Base-by-base conservation (phyloP, 2,113 vertebrate species). In the Dipodomys merriami region DNA sequence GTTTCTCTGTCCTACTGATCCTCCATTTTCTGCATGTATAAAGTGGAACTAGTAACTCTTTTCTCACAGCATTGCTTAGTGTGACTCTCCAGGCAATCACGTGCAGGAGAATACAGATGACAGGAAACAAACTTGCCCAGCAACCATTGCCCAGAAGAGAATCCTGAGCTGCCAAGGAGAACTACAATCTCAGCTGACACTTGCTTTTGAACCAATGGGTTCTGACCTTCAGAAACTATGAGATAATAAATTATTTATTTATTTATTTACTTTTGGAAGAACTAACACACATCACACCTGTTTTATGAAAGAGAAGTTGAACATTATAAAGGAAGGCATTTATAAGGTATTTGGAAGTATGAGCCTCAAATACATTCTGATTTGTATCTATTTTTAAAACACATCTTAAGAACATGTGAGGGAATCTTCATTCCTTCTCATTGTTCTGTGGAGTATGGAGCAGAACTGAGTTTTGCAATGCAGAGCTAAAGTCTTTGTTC, bases 381-480 rank as follows among this genome's bases (percentile, higher is more conserved):
- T 84, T 94, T 77, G 13, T 18, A 33, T 79, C 20, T 1, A 79
- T 67, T 44, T 95, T 81, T 68, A 84, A 74, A 22, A 73, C 7
- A 85, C 23, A 71, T 67, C 10, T 49, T 92, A 74, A 72, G 46
- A 84, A 8, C 19, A 65, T 82, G 62, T 82, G 87, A 95, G 33
- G 16, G 49, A 94, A 73, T 65, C 44, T 13, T 95, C 60, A 83
- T 74, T 68, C 39, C 86, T 88, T 25, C 35, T 68, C 49, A 62
- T 29, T 30, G 80, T 91, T 86, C 67, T 81, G 62, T 67, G 82
- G 86, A 88, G 65, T 94, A 69, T 0, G 35, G 4, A 62, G 30
- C 15, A 91, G 73, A 84, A 53, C 13, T 27, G 87, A 93, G 81
- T 18, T 95, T 93, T 83, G 57, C 39, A 81, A 67, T 22, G 29